phyloP scores from a whole-genome alignment of 1,140 invertebrate genomes.

The Euura lappo region DNA sequence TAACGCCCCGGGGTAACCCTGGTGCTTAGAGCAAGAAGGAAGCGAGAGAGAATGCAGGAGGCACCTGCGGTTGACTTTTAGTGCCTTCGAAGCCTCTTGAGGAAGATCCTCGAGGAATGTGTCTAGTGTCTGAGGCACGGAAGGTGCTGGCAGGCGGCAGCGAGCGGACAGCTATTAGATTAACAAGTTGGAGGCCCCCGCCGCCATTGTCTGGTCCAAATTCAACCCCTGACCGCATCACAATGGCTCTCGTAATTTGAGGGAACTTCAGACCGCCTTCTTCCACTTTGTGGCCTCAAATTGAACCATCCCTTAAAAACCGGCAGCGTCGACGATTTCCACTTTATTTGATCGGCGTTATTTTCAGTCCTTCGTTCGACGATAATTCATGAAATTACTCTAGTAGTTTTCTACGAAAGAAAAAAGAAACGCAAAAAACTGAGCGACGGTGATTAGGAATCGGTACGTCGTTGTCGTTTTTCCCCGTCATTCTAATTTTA shows the following conservation, averaged over 20 bases:
- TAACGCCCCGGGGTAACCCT: constrained; percentile 34
- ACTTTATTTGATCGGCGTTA: too few species aligned
- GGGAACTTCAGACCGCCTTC: constrained; percentile 27
- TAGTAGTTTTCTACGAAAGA: too few species aligned
- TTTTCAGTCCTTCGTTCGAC: too few species aligned
- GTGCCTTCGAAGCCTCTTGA: constrained; percentile 13
- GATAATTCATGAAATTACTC: too few species aligned
- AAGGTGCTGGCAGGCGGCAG: constrained; percentile 46
- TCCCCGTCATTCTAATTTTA: too few species aligned
- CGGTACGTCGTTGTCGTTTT: too few species aligned
- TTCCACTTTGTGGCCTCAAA: constrained; percentile 19
- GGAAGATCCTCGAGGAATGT: constrained; percentile 13
- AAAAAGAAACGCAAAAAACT: too few species aligned
- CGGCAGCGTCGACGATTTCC: neutral
- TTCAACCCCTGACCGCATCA: constrained; percentile 39
- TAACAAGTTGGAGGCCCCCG: constrained; percentile 47
- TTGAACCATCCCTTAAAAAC: constrained; percentile 15
- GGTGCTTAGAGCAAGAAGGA: constrained; percentile 9
- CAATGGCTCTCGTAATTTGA: constrained; percentile 54
- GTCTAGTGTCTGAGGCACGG: constrained; percentile 10
- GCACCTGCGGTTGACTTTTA: constrained; percentile 33
- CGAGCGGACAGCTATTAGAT: constrained; percentile 55
- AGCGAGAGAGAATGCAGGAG: constrained; percentile 13
- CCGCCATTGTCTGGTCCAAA: constrained; percentile 53
- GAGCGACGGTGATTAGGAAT: too few species aligned